Evolutionary conservation across 1,140 invertebrate species (phyloP).

Genomic region (Tetramorium alpestre): DNA sequence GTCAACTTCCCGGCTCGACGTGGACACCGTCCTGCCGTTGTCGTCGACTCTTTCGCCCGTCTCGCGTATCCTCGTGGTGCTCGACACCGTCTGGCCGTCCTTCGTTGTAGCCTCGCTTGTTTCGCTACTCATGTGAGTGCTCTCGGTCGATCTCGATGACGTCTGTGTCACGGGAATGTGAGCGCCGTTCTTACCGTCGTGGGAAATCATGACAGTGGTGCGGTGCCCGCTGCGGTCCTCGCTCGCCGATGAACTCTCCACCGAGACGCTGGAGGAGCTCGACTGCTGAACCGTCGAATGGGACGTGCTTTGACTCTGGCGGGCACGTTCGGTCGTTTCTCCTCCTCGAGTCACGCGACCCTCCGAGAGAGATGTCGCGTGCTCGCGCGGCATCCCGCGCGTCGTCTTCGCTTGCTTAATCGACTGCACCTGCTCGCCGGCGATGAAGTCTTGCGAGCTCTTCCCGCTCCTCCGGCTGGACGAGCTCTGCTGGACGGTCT

Average conservation of each 20-base stretch:
- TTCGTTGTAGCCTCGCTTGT: constrained; percentile 69
- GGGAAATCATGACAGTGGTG: neutral
- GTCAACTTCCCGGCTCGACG: constrained; percentile 73
- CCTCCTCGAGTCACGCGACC: neutral
- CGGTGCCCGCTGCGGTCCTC: neutral
- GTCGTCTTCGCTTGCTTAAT: constrained; percentile 58
- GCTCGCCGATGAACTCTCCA: constrained; percentile 39
- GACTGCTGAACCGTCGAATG: constrained; percentile 46
- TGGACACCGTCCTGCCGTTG: constrained; percentile 74
- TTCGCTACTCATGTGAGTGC: constrained; percentile 62
- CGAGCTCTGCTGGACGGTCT: constrained; percentile 55
- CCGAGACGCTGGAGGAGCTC: constrained; percentile 40
- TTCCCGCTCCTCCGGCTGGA: constrained; percentile 57
- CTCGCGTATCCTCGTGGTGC: constrained; percentile 70
- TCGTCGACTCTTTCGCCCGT: constrained; percentile 72
- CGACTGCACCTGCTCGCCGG: constrained; percentile 69
- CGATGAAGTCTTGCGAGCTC: constrained; percentile 73
- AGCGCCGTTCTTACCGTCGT: neutral
- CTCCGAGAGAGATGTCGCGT: constrained; percentile 1
- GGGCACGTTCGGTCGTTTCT: neutral
- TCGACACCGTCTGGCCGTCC: constrained; percentile 74
- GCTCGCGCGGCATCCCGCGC: constrained; percentile 11
- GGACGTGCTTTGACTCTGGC: constrained; percentile 57
- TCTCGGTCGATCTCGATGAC: constrained; percentile 72
- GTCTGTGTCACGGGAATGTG: constrained; percentile 20